Conservation (phyloP, 2,113 vertebrate species). For the Barbus barbus region DNA sequence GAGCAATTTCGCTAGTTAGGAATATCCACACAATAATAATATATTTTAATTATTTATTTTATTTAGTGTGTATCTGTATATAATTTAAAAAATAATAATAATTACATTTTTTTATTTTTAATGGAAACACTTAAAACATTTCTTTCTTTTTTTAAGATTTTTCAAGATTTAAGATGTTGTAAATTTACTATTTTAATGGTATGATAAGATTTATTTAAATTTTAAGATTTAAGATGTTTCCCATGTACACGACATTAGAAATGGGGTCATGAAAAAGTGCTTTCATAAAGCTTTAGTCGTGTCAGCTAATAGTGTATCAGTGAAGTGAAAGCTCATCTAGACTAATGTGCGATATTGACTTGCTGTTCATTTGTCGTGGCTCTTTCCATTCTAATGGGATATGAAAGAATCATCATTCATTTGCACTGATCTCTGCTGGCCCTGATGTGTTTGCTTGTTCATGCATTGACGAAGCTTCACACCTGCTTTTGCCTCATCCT, state of each 20-base stretch:
- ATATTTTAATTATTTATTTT: too few relatives aligned
- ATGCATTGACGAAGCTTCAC: conserved; percentile 21
- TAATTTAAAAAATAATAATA: too few relatives aligned
- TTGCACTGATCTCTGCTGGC: conserved; percentile 45
- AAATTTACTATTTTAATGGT: too few relatives aligned
- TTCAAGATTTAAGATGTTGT: too few relatives aligned
- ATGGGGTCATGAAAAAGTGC: conserved; percentile 20
- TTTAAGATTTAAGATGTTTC: too few relatives aligned
- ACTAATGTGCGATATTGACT: conserved; percentile 56
- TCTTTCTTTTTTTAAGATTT: too few relatives aligned
- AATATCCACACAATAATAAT: too few relatives aligned
- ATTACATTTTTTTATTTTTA: too few relatives aligned
- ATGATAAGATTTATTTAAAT: too few relatives aligned
- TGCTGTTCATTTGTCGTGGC: conserved; percentile 39
- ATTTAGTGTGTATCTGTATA: too few relatives aligned
- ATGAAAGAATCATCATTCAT: conserved; percentile 59
- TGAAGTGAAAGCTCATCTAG: conserved; percentile 47
- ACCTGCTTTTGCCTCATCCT: conserved; percentile 10
- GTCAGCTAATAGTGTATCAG: conserved; percentile 34
- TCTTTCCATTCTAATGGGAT: conserved; percentile 56
- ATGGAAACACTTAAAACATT: too few relatives aligned
- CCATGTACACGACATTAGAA: neutral
- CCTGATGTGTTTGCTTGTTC: conserved; percentile 48
- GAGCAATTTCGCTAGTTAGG: too few relatives aligned
- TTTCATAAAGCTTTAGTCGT: conserved; percentile 35